Conservation (phyloP, 2,113 vertebrate genomes). For the Prionailurus viverrinus region DNA sequence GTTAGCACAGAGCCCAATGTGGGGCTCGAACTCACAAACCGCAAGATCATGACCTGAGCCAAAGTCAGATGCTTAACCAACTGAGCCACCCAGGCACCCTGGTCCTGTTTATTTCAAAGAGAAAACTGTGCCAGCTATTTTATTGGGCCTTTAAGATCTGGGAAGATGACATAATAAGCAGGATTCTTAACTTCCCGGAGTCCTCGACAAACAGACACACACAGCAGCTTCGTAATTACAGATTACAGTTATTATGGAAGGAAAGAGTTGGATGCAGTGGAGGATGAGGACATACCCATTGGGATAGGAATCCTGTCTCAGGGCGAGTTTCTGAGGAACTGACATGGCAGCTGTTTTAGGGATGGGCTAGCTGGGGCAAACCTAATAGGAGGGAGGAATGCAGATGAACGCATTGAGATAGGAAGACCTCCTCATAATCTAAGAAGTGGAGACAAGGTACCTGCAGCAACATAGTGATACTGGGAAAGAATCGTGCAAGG, state of each 20-base stretch:
- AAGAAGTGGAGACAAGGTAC: not conserved
- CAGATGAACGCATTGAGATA: not conserved
- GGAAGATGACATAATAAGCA: not conserved
- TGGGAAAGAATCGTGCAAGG: not conserved
- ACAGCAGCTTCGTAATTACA: not conserved
- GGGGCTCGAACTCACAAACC: too few species aligned
- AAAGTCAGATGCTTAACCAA: too few species aligned
- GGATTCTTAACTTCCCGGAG: not conserved
- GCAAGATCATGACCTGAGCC: too few species aligned
- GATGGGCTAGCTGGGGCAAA: not conserved
- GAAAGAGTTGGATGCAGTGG: not conserved
- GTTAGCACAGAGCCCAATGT: too few species aligned
- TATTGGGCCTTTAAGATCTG: not conserved
- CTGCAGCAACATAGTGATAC: not conserved
- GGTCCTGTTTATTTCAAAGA: conserved; percentile 11
- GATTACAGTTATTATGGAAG: not conserved
- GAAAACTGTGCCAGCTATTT: not conserved
- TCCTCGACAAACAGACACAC: not conserved
- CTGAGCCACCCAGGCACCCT: too few species aligned
- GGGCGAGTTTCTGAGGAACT: not conserved
- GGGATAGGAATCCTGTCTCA: not conserved
- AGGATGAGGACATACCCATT: not conserved
- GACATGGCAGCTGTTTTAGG: not conserved
- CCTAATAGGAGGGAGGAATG: not conserved
- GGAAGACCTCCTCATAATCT: not conserved